These are phyloP conservation scores for Antechinus flavipes DNA, from an alignment of 2,113 vertebrate genomes.

Conservation along the genomic window DNA sequence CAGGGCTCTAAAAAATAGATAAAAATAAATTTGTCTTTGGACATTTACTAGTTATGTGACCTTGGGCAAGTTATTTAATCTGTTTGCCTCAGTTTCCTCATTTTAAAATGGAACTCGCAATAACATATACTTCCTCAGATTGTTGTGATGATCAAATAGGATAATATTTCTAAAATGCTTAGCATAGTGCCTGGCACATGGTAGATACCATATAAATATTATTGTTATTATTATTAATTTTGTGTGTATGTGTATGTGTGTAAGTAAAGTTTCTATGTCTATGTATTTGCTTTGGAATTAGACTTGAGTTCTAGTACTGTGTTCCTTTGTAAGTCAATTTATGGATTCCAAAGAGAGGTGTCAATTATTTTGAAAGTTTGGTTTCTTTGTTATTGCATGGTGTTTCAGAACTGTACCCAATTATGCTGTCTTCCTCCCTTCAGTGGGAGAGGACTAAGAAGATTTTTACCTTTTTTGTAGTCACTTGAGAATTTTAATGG, in stretches of 20 bases:
- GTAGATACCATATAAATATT: neutral
- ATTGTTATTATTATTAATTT: neutral
- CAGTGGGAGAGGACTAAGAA: neutral
- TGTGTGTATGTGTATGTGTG: neutral
- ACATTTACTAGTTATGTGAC: neutral
- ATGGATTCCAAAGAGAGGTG: neutral
- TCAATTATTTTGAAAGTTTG: neutral
- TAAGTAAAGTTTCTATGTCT: neutral
- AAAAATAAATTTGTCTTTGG: neutral
- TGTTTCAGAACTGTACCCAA: neutral
- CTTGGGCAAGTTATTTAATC: neutral
- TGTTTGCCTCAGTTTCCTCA: neutral
- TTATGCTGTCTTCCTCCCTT: neutral
- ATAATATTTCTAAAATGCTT: neutral
- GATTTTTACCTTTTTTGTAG: neutral
- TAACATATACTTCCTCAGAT: neutral
- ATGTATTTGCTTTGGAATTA: neutral
- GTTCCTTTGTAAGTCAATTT: neutral
- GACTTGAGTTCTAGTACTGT: neutral
- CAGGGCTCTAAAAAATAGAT: too few species aligned
- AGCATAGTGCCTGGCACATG: neutral
- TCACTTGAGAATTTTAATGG: neutral
- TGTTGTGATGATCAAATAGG: neutral
- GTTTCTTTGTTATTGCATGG: neutral
- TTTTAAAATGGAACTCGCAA: neutral